These are phyloP conservation scores for Oxygymnocypris stewartii DNA, from an alignment of 2,113 vertebrate genomes.

Conservation along the genomic window DNA sequence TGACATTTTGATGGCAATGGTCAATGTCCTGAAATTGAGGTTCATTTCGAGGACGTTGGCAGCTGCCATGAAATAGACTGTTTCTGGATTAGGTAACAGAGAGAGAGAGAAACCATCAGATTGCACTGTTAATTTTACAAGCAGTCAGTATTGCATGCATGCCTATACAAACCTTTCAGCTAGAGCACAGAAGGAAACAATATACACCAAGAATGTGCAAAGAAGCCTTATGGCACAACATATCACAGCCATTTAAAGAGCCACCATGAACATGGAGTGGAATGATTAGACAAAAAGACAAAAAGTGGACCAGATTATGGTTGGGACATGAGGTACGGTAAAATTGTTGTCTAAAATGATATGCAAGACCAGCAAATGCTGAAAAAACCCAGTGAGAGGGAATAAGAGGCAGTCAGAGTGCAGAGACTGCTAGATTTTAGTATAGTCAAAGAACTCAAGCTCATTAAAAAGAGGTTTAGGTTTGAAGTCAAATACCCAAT, in stretches of 20 bases:
- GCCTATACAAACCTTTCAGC: slow-evolving; percentile 29
- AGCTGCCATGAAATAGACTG: slow-evolving; percentile 9
- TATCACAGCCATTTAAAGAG: slow-evolving; percentile 20
- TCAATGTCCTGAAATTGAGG: neutral
- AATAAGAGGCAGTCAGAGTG: neutral
- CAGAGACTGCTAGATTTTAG: slow-evolving; percentile 28
- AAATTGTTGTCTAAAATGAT: slow-evolving; percentile 1
- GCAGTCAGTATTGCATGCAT: slow-evolving; percentile 17
- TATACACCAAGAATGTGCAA: neutral
- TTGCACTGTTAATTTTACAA: slow-evolving; percentile 29
- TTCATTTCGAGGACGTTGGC: neutral
- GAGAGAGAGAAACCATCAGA: neutral
- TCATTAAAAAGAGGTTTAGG: slow-evolving; percentile 24
- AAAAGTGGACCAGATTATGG: neutral
- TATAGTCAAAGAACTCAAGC: slow-evolving; percentile 24
- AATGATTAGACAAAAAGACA: slow-evolving; percentile 7
- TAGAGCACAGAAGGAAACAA: slow-evolving; percentile 12
- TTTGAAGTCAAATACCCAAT: slow-evolving; percentile 76
- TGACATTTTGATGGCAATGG: neutral
- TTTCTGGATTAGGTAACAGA: neutral
- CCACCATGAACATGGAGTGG: slow-evolving; percentile 20
- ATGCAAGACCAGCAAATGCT: neutral
- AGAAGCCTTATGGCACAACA: neutral
- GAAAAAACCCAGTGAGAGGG: neutral
- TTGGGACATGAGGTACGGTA: neutral